Conservation (phyloP, 2,797 vertebrate species). For the Chelonia mydas region DNA sequence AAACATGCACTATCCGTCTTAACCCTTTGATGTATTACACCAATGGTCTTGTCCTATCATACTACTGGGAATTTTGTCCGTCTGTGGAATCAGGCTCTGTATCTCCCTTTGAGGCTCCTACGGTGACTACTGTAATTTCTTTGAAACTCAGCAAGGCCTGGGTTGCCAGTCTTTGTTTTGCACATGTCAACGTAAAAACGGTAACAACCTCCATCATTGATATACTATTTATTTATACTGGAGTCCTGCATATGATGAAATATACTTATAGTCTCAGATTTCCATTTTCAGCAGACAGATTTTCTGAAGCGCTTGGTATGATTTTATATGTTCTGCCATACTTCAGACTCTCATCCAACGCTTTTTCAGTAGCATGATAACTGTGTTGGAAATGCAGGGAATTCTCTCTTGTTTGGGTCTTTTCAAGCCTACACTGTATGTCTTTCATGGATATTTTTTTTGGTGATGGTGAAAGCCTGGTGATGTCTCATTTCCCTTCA, state of each 20-base stretch:
- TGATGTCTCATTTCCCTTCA: neutral
- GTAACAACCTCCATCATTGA: neutral
- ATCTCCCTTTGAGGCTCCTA: neutral
- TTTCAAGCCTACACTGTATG: neutral
- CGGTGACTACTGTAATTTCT: conserved; percentile 1
- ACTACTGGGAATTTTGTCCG: conserved; percentile 10
- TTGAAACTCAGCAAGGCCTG: neutral
- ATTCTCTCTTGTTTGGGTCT: neutral
- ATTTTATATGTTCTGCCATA: neutral
- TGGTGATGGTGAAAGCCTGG: neutral
- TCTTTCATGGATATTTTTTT: neutral
- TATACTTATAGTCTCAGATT: neutral
- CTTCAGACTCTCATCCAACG: neutral
- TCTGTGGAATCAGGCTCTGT: neutral
- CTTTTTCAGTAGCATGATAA: neutral
- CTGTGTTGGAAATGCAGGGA: neutral
- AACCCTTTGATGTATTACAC: neutral
- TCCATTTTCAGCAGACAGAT: neutral
- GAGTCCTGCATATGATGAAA: neutral
- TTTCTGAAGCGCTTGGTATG: neutral
- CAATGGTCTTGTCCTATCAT: neutral
- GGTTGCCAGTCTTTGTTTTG: neutral
- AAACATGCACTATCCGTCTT: neutral
- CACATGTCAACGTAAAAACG: neutral
- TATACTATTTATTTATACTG: neutral